Base-by-base conservation (phyloP, 2,888 invertebrate species). In the Caenorhabditis doughertyi region DNA sequence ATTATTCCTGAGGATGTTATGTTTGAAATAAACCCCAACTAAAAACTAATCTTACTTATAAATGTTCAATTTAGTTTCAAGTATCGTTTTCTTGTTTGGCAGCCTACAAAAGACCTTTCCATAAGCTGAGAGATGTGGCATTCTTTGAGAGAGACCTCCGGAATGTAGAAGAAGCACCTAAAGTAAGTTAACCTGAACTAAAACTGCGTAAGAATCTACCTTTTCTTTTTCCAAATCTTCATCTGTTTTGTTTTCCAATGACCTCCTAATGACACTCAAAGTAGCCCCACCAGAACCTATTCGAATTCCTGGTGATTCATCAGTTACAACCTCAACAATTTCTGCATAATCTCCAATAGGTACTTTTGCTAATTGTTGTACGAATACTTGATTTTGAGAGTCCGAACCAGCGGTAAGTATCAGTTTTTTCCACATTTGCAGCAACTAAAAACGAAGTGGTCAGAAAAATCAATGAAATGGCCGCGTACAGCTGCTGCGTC, bases 61-160 rank as follows among this genome's bases (percentile, higher is more conserved):
- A 67, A 89, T 85, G 1, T 92, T 91, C 39, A 93, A 87, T 87
- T 93, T 93, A 4, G 92, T 79, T 74, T 93, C 93, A 27, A 93
- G 84, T 89, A 92, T 35, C 0, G 81, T 85, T 9, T 53, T 73
- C 2, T 56, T 65, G 18, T 83, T 79, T 5, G 93, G 92, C 5
- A 92, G 83, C 32, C 90, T 86, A 5, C 92, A 90, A 80, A 93
- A 93, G 8, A 92, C 89, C 84, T 93, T 93, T 3, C 93, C 93
- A 3, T 92, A 90, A 8, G 92, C 89, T 68, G 92, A 92, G 13
- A 92, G 89, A 87, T 92, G 93, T 2, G 93, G 92, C 90, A 93
- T 91, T 42, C 93, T 85, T 85, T 93, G 92, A 67, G 93, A 93
- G 84, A 92, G 91, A 1, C 93, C 93, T 11, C 93, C 93, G 16